These are phyloP conservation scores for Hyphantria cunea DNA, from an alignment of 1,140 invertebrate genomes.

Conservation along the genomic window DNA sequence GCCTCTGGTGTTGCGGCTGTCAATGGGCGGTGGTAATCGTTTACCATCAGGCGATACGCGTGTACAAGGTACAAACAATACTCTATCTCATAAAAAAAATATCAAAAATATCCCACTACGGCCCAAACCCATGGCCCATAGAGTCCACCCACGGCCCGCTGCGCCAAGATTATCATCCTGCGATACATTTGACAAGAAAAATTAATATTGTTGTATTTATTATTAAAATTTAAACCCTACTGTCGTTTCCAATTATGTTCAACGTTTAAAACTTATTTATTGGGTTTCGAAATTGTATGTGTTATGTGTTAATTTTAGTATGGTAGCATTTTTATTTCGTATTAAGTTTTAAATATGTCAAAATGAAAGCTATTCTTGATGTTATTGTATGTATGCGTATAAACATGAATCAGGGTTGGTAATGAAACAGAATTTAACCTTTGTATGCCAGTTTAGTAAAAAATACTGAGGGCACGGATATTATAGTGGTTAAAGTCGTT, in stretches of 20 bases:
- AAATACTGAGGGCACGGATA: no score
- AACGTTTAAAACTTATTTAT: constrained; percentile 22
- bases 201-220: constrained; percentile 41
- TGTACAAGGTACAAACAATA: no score
- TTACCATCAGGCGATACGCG: no score
- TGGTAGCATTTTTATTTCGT: constrained; percentile 15
- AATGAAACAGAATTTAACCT: no score
- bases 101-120: background rate
- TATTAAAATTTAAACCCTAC: constrained; percentile 35
- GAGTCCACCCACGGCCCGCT: constrained; percentile 13
- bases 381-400: background rate
- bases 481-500: no score
- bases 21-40: no score
- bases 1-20: no score
- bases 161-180: constrained; percentile 33
- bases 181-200: constrained; percentile 34
- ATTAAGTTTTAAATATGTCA: constrained; percentile 13
- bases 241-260: constrained; percentile 23
- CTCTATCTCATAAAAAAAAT: no score
- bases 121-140: constrained; percentile 1
- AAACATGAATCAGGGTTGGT: background rate
- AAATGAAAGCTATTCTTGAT: constrained; percentile 1
- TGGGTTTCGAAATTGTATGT: background rate
- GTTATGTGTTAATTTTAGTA: background rate
- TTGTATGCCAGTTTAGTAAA: no score